Percentiles rank a stretch among this genome's conserved stretches.
phyloP scores from a whole-genome alignment of 64 coral and sea anemone species.

The Pocillopora damicornis region DNA sequence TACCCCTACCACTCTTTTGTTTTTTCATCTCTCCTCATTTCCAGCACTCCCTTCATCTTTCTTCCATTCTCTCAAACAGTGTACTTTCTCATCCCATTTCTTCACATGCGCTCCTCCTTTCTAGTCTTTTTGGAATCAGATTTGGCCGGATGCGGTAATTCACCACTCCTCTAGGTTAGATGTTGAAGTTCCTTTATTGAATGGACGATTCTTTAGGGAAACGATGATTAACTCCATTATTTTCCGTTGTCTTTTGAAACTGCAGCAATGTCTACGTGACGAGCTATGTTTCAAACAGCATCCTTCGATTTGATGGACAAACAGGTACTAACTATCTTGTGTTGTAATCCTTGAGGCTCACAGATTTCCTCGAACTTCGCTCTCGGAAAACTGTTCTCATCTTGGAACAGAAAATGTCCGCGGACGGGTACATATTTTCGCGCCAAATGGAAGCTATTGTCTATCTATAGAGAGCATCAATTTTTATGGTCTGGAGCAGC shows the following conservation, averaged over 20 bases:
- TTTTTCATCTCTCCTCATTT: not conserved
- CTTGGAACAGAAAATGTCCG: too few species aligned
- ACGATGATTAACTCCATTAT: not conserved
- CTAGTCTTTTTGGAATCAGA: not conserved
- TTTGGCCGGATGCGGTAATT: too few species aligned
- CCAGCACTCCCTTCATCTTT: not conserved
- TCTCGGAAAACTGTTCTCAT: too few species aligned
- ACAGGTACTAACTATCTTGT: conserved; percentile 41
- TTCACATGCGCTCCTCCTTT: not conserved
- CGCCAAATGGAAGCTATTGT: too few species aligned
- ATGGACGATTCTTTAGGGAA: too few species aligned
- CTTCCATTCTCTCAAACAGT: not conserved
- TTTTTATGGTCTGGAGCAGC: too few species aligned
- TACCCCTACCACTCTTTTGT: not conserved
- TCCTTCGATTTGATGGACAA: conserved; percentile 69
- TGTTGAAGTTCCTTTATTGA: too few species aligned
- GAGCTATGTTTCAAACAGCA: conserved; percentile 89
- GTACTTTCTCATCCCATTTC: not conserved
- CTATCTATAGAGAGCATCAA: too few species aligned
- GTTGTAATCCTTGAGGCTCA: too few species aligned
- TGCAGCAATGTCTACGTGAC: conserved; percentile 84
- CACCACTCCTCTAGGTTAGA: too few species aligned
- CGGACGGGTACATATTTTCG: too few species aligned
- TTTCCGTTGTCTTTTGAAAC: not conserved
- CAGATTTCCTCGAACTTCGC: too few species aligned